These are phyloP conservation scores for Conus betulinus DNA, from an alignment of 1,140 invertebrate genomes.

Conservation along the genomic window DNA sequence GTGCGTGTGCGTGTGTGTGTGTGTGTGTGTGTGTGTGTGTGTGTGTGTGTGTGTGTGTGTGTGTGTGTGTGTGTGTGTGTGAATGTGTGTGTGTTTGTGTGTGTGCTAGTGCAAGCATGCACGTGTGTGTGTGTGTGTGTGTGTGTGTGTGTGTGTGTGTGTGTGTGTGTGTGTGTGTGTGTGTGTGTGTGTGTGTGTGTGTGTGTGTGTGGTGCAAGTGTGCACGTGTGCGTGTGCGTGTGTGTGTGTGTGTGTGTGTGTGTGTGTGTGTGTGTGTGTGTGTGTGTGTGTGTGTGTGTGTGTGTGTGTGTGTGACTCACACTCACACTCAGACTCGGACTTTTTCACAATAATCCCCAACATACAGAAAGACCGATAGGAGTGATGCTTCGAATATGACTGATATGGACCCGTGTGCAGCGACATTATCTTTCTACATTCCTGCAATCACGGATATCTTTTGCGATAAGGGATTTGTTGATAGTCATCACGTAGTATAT, in stretches of 20 bases:
- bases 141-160: not conserved
- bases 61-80: not conserved
- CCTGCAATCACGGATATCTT: too few relatives aligned
- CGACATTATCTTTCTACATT: too few relatives aligned
- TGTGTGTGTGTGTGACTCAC: not conserved
- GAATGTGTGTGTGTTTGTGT: not conserved
- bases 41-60: not conserved
- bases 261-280: constrained; percentile 3
- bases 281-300: not conserved
- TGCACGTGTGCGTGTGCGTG: too few relatives aligned
- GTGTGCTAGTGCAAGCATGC: not conserved
- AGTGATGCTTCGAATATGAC: too few relatives aligned
- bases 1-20: constrained; percentile 3
- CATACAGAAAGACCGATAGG: too few relatives aligned
- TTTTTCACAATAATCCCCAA: too few relatives aligned
- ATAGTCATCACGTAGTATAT: too few relatives aligned
- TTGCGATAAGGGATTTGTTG: too few relatives aligned
- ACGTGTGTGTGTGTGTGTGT: not conserved
- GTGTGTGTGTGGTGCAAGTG: constrained; percentile 22
- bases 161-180: constrained; percentile 12
- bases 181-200: constrained; percentile 18
- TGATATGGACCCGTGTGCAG: too few relatives aligned
- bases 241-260: not conserved
- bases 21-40: constrained; percentile 6
- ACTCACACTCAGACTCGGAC: too few relatives aligned